Evolutionary conservation across 2,797 vertebrate genomes (phyloP).

Genomic region (Cyprinella venusta): DNA sequence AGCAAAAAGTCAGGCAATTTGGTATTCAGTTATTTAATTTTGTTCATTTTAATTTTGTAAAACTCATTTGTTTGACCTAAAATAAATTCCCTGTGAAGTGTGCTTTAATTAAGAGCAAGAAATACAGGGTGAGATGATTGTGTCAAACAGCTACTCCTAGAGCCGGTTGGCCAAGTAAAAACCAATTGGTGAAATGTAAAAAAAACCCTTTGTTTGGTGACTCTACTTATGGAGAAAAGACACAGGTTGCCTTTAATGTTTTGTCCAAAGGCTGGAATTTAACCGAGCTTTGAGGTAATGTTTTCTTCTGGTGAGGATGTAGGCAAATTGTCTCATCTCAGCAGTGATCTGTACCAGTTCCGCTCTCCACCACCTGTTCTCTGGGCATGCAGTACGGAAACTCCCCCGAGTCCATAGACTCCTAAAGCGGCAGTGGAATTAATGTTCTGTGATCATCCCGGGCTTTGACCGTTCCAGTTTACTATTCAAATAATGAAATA

Average conservation of each 20-base stretch:
- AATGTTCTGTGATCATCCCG: conserved; percentile 44
- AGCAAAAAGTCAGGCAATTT: too few species aligned
- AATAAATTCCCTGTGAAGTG: too few species aligned
- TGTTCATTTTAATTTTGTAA: too few species aligned
- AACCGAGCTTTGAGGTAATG: conserved; percentile 37
- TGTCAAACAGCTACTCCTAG: not conserved
- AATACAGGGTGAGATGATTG: not conserved
- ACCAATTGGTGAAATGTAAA: not conserved
- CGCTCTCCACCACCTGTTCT: conserved; percentile 59
- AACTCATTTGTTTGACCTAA: too few species aligned
- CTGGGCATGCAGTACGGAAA: conserved; percentile 32
- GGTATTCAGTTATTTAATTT: too few species aligned
- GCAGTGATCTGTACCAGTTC: conserved; percentile 39
- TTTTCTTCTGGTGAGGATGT: conserved; percentile 43
- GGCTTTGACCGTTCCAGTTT: conserved; percentile 41
- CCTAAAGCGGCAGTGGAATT: conserved; percentile 47
- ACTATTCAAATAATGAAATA: conserved; percentile 32
- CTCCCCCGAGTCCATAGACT: conserved; percentile 38
- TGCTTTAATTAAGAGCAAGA: not conserved
- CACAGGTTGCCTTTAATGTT: conserved; percentile 3
- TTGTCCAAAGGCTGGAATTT: conserved; percentile 27
- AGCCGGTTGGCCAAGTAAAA: not conserved
- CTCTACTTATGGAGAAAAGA: not conserved
- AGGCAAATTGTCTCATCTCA: conserved; percentile 48
- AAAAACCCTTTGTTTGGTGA: not conserved